Evolutionary conservation across 2,797 vertebrate species (phyloP).

Genomic region (Bradypodion ventrale): DNA sequence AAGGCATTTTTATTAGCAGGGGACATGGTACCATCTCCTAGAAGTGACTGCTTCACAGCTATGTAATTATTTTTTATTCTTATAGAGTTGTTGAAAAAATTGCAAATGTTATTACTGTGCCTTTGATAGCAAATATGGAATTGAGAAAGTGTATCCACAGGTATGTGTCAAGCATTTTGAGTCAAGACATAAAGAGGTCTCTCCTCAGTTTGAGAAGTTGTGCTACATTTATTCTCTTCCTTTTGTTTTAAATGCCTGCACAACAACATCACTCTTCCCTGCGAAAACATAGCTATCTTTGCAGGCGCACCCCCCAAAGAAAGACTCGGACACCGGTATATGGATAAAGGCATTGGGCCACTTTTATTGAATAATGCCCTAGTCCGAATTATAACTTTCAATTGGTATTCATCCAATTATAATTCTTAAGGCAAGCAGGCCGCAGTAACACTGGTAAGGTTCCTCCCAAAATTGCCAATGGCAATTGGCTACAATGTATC

Average conservation of each 20-base stretch:
- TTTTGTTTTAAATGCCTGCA: not conserved
- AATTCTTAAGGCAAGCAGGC: too few species aligned
- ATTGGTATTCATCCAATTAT: too few species aligned
- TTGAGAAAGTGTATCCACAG: not conserved
- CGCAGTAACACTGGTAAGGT: too few species aligned
- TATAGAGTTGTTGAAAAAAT: not conserved
- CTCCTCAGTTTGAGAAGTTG: not conserved
- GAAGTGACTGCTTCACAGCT: not conserved
- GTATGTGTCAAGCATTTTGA: not conserved
- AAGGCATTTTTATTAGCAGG: too few species aligned
- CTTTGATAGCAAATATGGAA: not conserved
- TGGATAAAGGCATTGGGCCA: too few species aligned
- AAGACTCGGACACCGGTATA: too few species aligned
- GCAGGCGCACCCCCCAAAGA: too few species aligned
- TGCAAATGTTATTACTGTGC: not conserved
- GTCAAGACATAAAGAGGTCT: not conserved
- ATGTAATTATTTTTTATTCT: not conserved
- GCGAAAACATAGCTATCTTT: too few species aligned
- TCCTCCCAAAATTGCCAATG: too few species aligned
- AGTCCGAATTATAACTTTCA: too few species aligned
- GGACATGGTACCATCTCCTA: not conserved
- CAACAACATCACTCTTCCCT: not conserved
- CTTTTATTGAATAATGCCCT: too few species aligned
- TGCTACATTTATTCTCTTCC: not conserved
- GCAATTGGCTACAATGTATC: too few species aligned